phyloP scores from a whole-genome alignment of 2,797 vertebrate species.

The Notolabrus celidotus region DNA sequence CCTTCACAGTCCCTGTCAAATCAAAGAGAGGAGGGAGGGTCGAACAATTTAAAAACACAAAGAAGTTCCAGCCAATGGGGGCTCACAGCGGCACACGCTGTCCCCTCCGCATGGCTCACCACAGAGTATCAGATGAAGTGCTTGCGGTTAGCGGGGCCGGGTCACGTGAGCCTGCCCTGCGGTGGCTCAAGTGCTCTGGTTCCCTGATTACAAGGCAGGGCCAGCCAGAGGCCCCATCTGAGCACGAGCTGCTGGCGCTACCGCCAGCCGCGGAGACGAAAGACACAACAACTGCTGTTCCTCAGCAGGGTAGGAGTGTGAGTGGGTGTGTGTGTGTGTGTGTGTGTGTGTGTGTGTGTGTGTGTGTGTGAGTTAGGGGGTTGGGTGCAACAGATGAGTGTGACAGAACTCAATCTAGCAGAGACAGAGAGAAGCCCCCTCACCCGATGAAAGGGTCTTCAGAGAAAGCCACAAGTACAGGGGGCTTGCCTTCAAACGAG shows the following conservation, averaged over 20 bases:
- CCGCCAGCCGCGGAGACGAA: constrained; percentile 74
- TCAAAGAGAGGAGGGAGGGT: constrained; percentile 79
- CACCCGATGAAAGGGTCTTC: constrained; percentile 79
- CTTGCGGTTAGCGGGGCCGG: constrained; percentile 83
- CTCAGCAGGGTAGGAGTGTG: constrained; percentile 42
- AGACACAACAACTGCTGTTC: constrained; percentile 75
- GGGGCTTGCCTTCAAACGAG: constrained; percentile 85
- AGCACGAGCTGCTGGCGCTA: constrained; percentile 81
- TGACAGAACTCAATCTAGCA: constrained; percentile 75
- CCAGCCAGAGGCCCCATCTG: constrained; percentile 75
- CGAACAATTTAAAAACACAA: constrained; percentile 44
- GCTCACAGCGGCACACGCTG: constrained; percentile 65
- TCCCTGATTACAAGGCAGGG: constrained; percentile 88
- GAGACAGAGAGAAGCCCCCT: constrained; percentile 82
- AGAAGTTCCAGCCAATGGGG: constrained; percentile 73
- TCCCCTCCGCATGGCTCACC: constrained; percentile 77
- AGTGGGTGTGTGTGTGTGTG: constrained; percentile 42
- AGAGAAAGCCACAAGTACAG: constrained; percentile 87
- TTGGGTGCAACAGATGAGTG: constrained; percentile 37
- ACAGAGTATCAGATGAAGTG: constrained; percentile 86
- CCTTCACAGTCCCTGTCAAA: constrained; percentile 76
- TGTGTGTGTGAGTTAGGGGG: no score
- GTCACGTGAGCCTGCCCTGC: constrained; percentile 82
- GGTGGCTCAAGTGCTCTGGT: constrained; percentile 71
- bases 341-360: no score